Conservation (phyloP, 2,113 vertebrate species). For the Aspidoscelis tigris region DNA sequence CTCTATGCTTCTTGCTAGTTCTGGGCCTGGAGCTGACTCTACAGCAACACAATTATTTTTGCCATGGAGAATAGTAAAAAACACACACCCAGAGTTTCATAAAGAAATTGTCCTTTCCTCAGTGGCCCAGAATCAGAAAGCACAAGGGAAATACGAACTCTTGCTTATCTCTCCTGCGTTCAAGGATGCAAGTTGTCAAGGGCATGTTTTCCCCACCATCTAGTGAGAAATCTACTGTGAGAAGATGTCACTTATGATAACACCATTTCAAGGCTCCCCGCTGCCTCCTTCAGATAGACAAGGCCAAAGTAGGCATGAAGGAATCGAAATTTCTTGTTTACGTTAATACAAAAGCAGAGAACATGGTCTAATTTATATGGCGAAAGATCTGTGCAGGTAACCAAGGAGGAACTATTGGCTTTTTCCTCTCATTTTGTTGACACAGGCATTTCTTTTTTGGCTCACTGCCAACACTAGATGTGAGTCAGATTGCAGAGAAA, state of each 20-base stretch:
- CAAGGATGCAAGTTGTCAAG: not conserved
- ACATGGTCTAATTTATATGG: not conserved
- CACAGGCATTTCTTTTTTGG: not conserved
- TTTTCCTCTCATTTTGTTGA: not conserved
- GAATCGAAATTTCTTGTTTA: not conserved
- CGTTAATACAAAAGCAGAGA: not conserved
- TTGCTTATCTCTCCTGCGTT: slow-evolving; percentile 1
- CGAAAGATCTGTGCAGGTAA: not conserved
- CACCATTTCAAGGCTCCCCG: not conserved
- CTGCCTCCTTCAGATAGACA: not conserved
- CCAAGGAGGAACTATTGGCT: not conserved
- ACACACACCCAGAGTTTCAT: not conserved
- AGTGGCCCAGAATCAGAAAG: not conserved
- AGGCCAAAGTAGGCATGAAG: not conserved
- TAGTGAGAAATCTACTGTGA: slow-evolving; percentile 8
- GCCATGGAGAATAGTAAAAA: not conserved
- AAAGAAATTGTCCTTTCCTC: not conserved
- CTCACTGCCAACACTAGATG: no score
- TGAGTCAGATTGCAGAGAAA: not conserved
- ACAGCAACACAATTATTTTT: slow-evolving; percentile 5
- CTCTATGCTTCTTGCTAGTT: slow-evolving; percentile 36
- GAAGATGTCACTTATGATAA: slow-evolving; percentile 19
- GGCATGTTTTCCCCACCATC: slow-evolving; percentile 9
- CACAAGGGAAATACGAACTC: not conserved
- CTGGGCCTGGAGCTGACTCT: slow-evolving; percentile 16